Conservation (phyloP, 30 jellyfish, hydroid and myxozoan species). For the Aurelia sp. region DNA sequence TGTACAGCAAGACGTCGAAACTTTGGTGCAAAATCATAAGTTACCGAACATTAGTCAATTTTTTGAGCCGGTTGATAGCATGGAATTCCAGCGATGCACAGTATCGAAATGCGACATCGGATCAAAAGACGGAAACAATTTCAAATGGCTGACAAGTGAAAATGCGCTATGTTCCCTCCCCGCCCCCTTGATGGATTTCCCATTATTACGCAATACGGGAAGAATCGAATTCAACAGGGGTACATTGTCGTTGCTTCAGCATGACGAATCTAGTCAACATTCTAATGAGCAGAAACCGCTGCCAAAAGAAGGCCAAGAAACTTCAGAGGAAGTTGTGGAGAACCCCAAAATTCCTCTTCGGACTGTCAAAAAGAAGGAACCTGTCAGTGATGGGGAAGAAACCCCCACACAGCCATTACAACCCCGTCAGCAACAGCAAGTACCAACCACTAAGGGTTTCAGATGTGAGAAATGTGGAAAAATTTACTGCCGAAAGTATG, state of each 20-base stretch:
- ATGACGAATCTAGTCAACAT: conserved; percentile 12
- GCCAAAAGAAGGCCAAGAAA: conserved; percentile 14
- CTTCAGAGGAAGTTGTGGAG: conserved; percentile 11
- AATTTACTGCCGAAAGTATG: conserved; percentile 96
- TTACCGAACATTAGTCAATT: conserved; percentile 86
- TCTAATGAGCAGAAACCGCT: conserved; percentile 24
- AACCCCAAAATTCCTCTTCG: conserved; percentile 30
- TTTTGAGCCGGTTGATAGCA: conserved; percentile 81
- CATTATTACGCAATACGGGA: conserved; percentile 80
- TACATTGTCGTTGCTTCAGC: conserved; percentile 22
- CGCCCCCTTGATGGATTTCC: conserved; percentile 66
- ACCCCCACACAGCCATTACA: conserved; percentile 61
- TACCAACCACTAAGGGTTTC: conserved; percentile 69
- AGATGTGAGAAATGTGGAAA: conserved; percentile 92
- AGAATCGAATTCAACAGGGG: conserved; percentile 71
- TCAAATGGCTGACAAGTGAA: conserved; percentile 75
- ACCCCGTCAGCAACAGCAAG: conserved; percentile 54
- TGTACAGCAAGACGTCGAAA: conserved; percentile 7
- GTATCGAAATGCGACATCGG: conserved; percentile 68
- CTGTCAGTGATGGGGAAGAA: conserved; percentile 62
- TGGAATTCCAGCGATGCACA: conserved; percentile 72
- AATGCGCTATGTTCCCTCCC: conserved; percentile 40
- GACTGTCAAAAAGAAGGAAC: conserved; percentile 37
- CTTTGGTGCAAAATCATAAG: conserved; percentile 23
- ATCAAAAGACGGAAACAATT: conserved; percentile 33